phyloP scores from a whole-genome alignment of 2,888 invertebrate species.

The Lasioglossum morio region DNA sequence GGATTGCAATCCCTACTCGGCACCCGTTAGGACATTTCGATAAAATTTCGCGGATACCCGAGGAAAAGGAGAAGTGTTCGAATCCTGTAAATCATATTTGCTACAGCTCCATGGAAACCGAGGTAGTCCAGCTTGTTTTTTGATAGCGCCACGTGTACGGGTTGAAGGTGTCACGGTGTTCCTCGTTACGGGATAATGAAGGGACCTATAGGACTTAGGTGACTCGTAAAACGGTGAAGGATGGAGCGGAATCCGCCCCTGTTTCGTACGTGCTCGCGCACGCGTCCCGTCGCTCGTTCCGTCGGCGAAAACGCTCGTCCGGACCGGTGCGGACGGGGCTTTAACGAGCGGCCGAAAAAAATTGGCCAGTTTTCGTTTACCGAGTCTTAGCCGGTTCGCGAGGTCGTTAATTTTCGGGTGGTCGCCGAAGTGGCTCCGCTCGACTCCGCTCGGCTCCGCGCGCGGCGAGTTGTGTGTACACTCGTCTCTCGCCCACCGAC shows the following conservation, averaged over 20 bases:
- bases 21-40: neutral
- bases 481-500: constrained; percentile 67
- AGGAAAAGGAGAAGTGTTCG: neutral
- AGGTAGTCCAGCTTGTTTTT: neutral
- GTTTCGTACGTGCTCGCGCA: constrained; percentile 47
- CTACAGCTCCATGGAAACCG: neutral
- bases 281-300: constrained; percentile 11
- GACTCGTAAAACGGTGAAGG: constrained; percentile 33
- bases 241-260: constrained; percentile 53
- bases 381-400: constrained; percentile 74
- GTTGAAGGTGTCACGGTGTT: constrained; percentile 1
- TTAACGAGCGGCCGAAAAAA: constrained; percentile 70
- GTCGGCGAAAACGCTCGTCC: neutral
- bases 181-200: constrained; percentile 20
- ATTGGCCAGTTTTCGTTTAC: constrained; percentile 76
- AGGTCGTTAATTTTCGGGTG: constrained; percentile 78
- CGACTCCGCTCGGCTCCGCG: constrained; percentile 26
- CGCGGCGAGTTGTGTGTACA: constrained; percentile 60
- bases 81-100: neutral
- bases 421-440: constrained; percentile 48
- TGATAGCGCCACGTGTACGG: neutral
- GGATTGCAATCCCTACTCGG: too few species aligned
- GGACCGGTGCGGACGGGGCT: constrained; percentile 57
- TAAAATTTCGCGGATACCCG: neutral
- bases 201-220: neutral